Conservation (phyloP, 1,140 invertebrate species). For the Drosophila teissieri region DNA sequence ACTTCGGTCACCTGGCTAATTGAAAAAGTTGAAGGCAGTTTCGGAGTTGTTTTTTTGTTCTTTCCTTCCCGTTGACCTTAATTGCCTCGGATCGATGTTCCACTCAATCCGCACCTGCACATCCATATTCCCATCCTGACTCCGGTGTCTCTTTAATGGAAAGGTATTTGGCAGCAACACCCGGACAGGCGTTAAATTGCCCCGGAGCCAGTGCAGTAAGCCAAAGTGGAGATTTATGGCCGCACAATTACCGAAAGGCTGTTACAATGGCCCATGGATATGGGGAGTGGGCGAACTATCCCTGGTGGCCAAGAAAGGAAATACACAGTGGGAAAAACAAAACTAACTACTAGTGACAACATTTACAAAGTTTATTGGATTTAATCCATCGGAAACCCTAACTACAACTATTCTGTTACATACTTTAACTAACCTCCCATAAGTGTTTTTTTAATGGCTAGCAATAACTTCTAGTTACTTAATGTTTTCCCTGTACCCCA, state of each 20-base stretch:
- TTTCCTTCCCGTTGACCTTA: conserved; percentile 54
- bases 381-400: too few relatives aligned
- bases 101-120: conserved; percentile 42
- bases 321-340: not conserved
- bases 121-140: conserved; percentile 27
- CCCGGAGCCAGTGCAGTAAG: conserved; percentile 49
- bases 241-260: conserved; percentile 64
- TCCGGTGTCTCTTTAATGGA: conserved; percentile 52
- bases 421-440: too few relatives aligned
- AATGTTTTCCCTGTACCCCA: not conserved
- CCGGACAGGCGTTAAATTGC: conserved; percentile 60
- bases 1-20: conserved; percentile 68
- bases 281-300: conserved; percentile 30
- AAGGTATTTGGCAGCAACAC: conserved; percentile 33
- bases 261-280: conserved; percentile 20
- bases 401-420: too few relatives aligned
- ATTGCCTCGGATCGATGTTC: conserved; percentile 72
- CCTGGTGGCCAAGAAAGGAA: conserved; percentile 3
- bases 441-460: too few relatives aligned
- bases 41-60: conserved; percentile 9
- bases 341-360: too few relatives aligned
- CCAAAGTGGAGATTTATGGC: conserved; percentile 69
- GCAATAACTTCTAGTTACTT: too few relatives aligned
- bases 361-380: too few relatives aligned
- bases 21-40: conserved; percentile 75